A percentile compares a stretch with the other conserved stretches of the same genome.
Evolutionary conservation across 2,888 invertebrate genomes (phyloP).

Genomic region (Scelioninae gen. 2): DNA sequence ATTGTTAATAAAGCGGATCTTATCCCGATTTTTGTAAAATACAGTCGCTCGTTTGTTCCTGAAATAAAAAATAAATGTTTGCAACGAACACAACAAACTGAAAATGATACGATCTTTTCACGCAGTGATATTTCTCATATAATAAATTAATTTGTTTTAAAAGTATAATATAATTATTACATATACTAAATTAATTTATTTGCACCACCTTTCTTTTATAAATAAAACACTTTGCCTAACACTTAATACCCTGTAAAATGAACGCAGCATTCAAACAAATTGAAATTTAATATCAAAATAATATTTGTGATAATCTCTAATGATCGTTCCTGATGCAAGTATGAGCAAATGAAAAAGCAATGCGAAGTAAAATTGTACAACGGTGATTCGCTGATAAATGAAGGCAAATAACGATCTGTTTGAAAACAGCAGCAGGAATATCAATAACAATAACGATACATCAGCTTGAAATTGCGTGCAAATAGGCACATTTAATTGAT

Average conservation of each 20-base stretch:
- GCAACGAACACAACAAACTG: conserved; percentile 25
- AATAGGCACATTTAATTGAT: conserved; percentile 29
- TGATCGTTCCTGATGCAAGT: conserved; percentile 20
- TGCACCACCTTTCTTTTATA: no score
- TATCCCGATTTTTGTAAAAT: conserved; percentile 21
- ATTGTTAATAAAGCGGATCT: conserved; percentile 37
- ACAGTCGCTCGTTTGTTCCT: conserved; percentile 28
- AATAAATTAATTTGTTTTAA: no score
- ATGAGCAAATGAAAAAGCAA: conserved; percentile 46
- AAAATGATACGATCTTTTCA: no score
- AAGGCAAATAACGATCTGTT: conserved; percentile 16
- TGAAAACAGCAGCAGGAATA: conserved; percentile 21
- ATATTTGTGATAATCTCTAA: not conserved
- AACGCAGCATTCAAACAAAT: no score
- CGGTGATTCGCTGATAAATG: conserved; percentile 38
- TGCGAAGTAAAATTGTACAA: conserved; percentile 32
- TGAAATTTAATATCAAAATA: conserved; percentile 41
- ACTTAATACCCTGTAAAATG: no score
- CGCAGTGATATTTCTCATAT: no score
- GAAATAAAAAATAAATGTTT: conserved; percentile 29
- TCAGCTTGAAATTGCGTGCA: conserved; percentile 51
- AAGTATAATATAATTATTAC: no score
- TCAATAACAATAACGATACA: conserved; percentile 34
- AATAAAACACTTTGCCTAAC: no score
- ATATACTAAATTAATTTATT: no score